A percentile compares a stretch with the other conserved stretches of the same genome.
Evolutionary conservation across 2,113 vertebrate genomes (phyloP).

Genomic region (Galemys pyrenaicus): DNA sequence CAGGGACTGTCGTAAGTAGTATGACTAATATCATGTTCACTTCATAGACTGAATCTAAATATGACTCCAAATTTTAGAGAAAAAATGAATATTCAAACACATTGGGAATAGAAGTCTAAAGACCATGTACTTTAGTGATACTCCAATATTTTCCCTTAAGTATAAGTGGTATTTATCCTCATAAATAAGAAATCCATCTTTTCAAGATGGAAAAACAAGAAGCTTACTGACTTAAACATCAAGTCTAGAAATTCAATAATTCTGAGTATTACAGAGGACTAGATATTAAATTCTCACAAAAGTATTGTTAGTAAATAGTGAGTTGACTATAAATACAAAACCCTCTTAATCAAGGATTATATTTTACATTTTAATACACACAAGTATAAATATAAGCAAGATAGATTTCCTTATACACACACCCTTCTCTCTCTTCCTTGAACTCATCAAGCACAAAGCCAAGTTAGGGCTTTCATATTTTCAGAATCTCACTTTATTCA

Average conservation of each 20-base stretch:
- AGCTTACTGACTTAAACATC: not conserved
- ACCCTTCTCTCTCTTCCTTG: not conserved
- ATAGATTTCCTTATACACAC: not conserved
- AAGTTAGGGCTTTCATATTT: not conserved
- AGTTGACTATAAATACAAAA: constrained; percentile 21
- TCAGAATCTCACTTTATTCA: not conserved
- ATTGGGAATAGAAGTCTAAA: constrained; percentile 10
- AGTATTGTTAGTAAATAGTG: not conserved
- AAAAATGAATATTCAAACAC: not conserved
- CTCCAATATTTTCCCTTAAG: constrained; percentile 8
- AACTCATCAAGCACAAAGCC: not conserved
- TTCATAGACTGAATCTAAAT: not conserved
- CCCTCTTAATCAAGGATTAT: not conserved
- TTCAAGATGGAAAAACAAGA: constrained; percentile 32
- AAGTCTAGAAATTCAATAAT: constrained; percentile 11
- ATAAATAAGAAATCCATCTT: not conserved
- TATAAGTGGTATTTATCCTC: not conserved
- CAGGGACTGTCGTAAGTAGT: not conserved
- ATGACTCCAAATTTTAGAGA: not conserved
- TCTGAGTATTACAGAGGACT: not conserved
- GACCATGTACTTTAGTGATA: not conserved
- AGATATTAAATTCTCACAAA: not conserved
- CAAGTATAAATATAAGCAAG: not conserved
- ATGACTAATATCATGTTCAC: not conserved
- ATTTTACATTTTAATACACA: not conserved